phyloP scores from a whole-genome alignment of 1,140 invertebrate genomes.

The Odontomachus brunneus region DNA sequence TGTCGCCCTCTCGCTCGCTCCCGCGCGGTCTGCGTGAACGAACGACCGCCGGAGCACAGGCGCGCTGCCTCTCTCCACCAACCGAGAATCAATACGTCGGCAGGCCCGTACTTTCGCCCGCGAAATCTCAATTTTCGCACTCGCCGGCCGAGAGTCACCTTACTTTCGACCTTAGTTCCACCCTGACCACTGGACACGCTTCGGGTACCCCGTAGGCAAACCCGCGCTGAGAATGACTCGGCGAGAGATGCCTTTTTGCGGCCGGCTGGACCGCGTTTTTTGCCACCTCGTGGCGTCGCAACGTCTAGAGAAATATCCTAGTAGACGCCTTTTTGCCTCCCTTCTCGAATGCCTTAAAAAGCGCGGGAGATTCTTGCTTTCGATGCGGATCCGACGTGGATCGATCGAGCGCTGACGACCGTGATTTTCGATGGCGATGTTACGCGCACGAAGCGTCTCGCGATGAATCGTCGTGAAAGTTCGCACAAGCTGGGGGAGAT shows the following conservation, averaged over 20 bases:
- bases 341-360: conserved; percentile 45
- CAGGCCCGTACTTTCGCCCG: conserved; percentile 80
- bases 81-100: conserved; percentile 83
- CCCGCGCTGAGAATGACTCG: neutral
- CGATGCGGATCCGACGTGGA: neutral
- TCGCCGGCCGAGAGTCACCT: conserved; percentile 19
- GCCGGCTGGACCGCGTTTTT: neutral
- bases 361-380: conserved; percentile 63
- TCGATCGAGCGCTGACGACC: neutral
- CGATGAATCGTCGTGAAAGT: neutral
- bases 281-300: neutral
- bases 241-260: neutral
- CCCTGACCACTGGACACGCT: neutral
- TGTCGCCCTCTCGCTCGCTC: conserved; percentile 50
- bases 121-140: conserved; percentile 80
- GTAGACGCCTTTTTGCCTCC: conserved; percentile 30
- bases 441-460: neutral
- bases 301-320: conserved; percentile 5
- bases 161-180: conserved; percentile 14
- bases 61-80: conserved; percentile 77
- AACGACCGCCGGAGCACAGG: conserved; percentile 71
- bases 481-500: neutral
- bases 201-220: neutral
- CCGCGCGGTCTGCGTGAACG: conserved; percentile 57
- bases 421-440: too few relatives aligned